Evolutionary conservation across 2,888 invertebrate species (phyloP), one percentile per base, ranked within the genome.

Genomic region (Cryptophagus acutangulus): DNA sequence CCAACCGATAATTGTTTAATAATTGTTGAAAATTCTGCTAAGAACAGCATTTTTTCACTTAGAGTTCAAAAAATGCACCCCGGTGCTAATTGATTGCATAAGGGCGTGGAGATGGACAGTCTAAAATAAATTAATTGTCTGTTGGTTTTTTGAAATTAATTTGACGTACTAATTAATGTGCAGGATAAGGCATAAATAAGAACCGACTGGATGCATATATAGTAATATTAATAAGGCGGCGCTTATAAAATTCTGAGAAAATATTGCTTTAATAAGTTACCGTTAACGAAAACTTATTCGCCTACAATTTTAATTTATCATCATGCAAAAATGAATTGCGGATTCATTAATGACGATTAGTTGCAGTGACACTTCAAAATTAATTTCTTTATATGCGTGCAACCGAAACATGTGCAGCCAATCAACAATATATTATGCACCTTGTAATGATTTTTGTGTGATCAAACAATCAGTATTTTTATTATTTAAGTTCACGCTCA

Each of bases 101-200:
- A 46, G 48, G 52, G 52, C 48, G 52, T 51, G 46, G 40, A 46
- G 10, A 13, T 12, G 26, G n/a, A 36, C 40, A 33, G 45, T 40
- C 50, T 43, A 36, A 44, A 38, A 50, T 51, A 51, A 52, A 54
- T 54, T 51, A 52, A 52, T 54, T 51, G 49, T 51, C 46, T 46
- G 48, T 48, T 48, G 43, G 41, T 41, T n/a, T 49, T 51, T 45
- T 52, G 53, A 54, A 54, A 54, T 54, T 54, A 54, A 54, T 54
- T 48, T 50, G 51, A 51, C 53, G 37, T 48, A 39, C 48, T 54
- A 54, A 54, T 54, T 54, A 54, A 54, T 52, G 53, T 48, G 38
- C 30, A 36, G 46, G 36, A 38, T 41, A 38, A 41, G 39, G 39
- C 49, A 51, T 53, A 53, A 53, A 53, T 51, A 51, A 49, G 42